Conservation (phyloP, 2,113 vertebrate genomes). For the Lethenteron reissneri region DNA sequence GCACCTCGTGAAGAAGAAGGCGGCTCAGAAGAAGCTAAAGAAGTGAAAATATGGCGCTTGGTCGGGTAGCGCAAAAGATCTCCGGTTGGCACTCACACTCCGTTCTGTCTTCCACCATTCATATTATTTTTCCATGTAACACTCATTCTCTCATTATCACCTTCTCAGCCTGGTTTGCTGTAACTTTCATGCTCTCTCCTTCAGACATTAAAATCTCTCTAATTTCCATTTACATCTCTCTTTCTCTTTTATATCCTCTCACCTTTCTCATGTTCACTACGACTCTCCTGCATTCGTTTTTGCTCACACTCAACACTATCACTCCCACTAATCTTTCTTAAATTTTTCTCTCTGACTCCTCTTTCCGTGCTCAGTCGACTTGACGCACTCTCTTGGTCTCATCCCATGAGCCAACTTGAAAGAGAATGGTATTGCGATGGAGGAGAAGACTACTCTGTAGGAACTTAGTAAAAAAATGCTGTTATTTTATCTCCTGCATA, state of each 20-base stretch:
- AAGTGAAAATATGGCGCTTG: conserved; percentile 26
- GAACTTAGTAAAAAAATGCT: too few relatives aligned
- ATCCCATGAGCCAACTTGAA: too few relatives aligned
- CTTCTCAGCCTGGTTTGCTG: not conserved
- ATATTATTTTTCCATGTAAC: not conserved
- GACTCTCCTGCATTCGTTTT: not conserved
- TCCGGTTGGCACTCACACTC: not conserved
- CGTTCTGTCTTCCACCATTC: conserved; percentile 1
- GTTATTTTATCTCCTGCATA: too few relatives aligned
- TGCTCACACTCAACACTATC: not conserved
- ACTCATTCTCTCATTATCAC: not conserved
- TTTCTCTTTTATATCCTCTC: not conserved
- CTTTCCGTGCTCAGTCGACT: too few relatives aligned
- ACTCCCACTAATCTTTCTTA: not conserved
- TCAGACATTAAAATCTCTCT: not conserved
- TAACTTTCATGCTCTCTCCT: not conserved
- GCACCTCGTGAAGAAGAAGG: conserved; percentile 95
- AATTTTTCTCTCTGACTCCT: not conserved
- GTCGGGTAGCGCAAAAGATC: not conserved
- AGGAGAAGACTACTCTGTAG: too few relatives aligned
- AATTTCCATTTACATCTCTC: not conserved
- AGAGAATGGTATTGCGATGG: too few relatives aligned
- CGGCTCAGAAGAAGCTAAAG: conserved; percentile 81
- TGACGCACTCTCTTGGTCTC: too few relatives aligned
- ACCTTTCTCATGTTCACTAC: not conserved